Evolutionary conservation across 2,888 invertebrate genomes (phyloP), one percentile per base, ranked within the genome.

Genomic region (Galeruca laticollis): DNA sequence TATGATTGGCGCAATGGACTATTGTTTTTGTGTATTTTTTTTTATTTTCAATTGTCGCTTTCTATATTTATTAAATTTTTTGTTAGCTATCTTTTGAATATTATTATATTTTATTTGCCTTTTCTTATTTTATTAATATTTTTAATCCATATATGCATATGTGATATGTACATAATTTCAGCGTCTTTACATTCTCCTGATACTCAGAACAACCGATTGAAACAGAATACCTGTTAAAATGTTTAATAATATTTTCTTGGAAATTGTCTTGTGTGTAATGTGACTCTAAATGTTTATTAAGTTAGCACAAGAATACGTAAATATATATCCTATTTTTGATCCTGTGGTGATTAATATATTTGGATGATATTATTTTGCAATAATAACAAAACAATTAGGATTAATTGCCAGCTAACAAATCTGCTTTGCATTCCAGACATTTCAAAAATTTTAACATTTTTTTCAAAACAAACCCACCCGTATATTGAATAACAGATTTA

Each of bases 311-410:
- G 21, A 63, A 63, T 52, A 52, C 35, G 13, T 20, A 21, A 63
- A 54, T 40, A 54, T 63, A 63, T 4, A 18, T 20, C 18, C 52
- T 5, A 63, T 49, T 52, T 63, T 63, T 10, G 62, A 33, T 20
- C 37, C 62, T 20, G 62, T 52, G 33, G 62, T 63, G 31, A 63
- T 52, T 10, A 63, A 52, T 21, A 52, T 52, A n/a, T 63, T 63
- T 37, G 62, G 35, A 20, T 52, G 37, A 20, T 49, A 51, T 63
- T 54, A 35, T 20, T 63, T 54, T 26, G 62, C 21, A 8, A 52
- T 35, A 20, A 62, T 52, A 35, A 62, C 5, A 62, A 62, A 62
- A 33, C 51, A 35, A 10, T 52, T 33, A 13, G 51, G 49, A 52
- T 62, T 20, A n/a, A 15, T 31, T 52, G 33, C 52, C 37, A 35